A percentile compares a stretch with the other conserved stretches of the same genome.
These are phyloP conservation scores for Ptilorrhoa leucosticta DNA, from an alignment of 2,113 vertebrate species.

Conservation along the genomic window DNA sequence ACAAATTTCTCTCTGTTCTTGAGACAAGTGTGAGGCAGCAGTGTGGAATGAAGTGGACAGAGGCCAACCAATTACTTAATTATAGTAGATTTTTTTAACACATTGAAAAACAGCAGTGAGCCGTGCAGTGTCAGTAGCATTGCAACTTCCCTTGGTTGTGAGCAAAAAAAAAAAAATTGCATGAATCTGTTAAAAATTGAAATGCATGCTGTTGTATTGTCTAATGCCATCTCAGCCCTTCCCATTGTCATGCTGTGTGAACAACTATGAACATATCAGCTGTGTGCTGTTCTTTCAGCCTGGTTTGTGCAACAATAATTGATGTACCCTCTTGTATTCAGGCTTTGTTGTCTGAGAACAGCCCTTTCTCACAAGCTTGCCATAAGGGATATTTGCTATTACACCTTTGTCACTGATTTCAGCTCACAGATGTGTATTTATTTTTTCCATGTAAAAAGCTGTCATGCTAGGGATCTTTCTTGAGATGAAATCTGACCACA, in stretches of 20 bases:
- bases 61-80: slow-evolving; percentile 28
- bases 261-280: neutral
- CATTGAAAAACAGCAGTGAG: neutral
- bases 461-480: neutral
- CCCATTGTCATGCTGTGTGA: slow-evolving; percentile 21
- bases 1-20: slow-evolving; percentile 26
- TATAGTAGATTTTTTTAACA: neutral
- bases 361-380: neutral
- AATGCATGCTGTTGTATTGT: neutral
- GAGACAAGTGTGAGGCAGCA: slow-evolving; percentile 26
- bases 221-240: neutral
- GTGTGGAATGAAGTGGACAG: slow-evolving; percentile 28
- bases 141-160: neutral
- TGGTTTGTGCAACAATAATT: slow-evolving; percentile 1
- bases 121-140: neutral
- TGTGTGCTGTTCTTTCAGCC: slow-evolving; percentile 24
- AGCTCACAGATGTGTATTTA: neutral
- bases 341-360: neutral
- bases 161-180: neutral
- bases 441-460: neutral
- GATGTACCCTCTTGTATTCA: neutral
- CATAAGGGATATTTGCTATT: neutral
- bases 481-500: neutral
- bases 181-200: neutral
- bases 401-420: neutral